Conservation (phyloP, 1,140 invertebrate genomes). For the Spodoptera litura region DNA sequence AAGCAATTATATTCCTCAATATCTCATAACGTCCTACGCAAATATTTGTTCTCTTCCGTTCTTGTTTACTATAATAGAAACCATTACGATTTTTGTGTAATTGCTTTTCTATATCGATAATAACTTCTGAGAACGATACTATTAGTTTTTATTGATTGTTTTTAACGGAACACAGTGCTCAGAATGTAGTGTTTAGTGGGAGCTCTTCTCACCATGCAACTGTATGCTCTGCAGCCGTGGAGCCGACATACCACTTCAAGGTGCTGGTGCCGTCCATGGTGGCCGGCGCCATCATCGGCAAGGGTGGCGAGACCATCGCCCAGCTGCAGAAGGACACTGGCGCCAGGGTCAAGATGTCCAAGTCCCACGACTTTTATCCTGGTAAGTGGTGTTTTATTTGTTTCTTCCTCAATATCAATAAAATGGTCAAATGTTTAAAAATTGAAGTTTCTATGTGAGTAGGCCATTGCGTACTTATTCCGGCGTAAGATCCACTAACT, state of each 20-base stretch:
- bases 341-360: constrained; percentile 99
- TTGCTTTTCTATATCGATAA: background rate
- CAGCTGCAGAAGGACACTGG: constrained; percentile 98
- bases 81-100: constrained; percentile 12
- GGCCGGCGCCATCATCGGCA: constrained; percentile 98
- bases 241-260: constrained; percentile 95
- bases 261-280: constrained; percentile 98
- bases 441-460: too few species aligned
- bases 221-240: constrained; percentile 73
- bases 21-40: background rate
- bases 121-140: background rate
- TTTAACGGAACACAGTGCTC: constrained; percentile 53
- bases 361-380: constrained; percentile 99
- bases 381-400: constrained; percentile 87
- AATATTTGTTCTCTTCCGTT: background rate
- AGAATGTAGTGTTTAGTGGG: background rate
- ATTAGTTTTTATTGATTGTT: background rate
- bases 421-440: too few species aligned
- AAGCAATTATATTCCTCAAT: background rate
- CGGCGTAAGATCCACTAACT: background rate
- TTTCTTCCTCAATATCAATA: background rate
- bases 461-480: too few species aligned
- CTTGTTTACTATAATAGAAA: constrained; percentile 18
- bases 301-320: constrained; percentile 98
- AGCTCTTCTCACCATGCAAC: constrained; percentile 45